Evolutionary conservation across 1,140 invertebrate species (phyloP), one percentile per base, ranked within the genome.

Genomic region (Arion vulgaris): DNA sequence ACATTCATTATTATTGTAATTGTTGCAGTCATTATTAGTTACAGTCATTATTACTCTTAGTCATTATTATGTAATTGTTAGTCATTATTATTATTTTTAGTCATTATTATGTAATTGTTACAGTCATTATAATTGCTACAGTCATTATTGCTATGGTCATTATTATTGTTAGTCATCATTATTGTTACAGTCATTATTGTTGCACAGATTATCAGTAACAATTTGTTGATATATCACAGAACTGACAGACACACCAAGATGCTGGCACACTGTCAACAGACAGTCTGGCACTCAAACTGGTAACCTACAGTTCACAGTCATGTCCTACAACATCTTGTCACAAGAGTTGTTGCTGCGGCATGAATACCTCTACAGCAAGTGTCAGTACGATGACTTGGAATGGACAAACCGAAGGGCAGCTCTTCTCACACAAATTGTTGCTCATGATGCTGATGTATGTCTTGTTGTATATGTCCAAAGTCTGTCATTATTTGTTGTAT

Each of bases 251-350:
- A 85, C 84, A n/a, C 51, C 78, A 23, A 19, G 51, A 34, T 4
- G 36, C 23, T 57, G 41, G 74, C 41, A 76, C 36, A 45, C 68
- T 9, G 80, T 72, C 28, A n/a, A n/a, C n/a, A 17, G 41, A 23
- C 62, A 53, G 0, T 39, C 49, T 23, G 81, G 80, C 38, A 41
- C 49, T 11, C 51, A 49, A 13, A 68, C 32, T 19, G 85, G 85
- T 49, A 45, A 32, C 36, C n/a, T 88, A 53, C 83, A 88, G 71
- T 88, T 91, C 62, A 85, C 83, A 0, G 75, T 91, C 38, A 89
- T 90, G 86, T 85, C 88, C 9, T 98, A 98, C 90, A 98, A 99
- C 92, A 95, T 98, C 51, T 91, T 98, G 49, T 95, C 97, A 0
- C 97, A 98, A 92, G 94, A 95, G 84, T 92, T 98, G 41, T 85